phyloP scores from a whole-genome alignment of 2,113 vertebrate species.

The Thinocorus orbignyianus region DNA sequence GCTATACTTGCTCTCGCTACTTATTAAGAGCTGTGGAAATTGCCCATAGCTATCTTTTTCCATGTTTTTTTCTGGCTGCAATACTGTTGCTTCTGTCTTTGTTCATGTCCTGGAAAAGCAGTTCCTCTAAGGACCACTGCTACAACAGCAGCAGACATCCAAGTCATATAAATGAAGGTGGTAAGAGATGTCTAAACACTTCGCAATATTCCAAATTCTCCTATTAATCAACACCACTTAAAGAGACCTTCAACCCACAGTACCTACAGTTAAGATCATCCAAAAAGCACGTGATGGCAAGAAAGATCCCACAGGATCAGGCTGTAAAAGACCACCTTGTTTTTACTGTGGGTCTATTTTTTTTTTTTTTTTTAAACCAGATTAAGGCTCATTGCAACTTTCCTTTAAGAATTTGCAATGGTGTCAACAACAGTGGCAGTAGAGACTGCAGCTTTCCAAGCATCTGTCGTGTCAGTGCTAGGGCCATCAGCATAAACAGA shows the following conservation, averaged over 20 bases:
- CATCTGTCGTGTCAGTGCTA: slow-evolving; percentile 9
- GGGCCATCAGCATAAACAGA: slow-evolving; percentile 51
- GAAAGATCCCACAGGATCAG: not conserved
- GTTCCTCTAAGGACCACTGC: slow-evolving; percentile 6
- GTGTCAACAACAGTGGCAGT: not conserved
- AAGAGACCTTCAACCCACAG: not conserved
- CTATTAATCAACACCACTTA: not conserved
- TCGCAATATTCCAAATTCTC: not conserved
- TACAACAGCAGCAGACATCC: not conserved
- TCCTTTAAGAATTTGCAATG: not conserved
- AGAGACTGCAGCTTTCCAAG: slow-evolving; percentile 27
- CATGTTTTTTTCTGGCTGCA: slow-evolving; percentile 1
- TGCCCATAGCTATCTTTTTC: slow-evolving; percentile 14
- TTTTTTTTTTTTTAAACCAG: not conserved
- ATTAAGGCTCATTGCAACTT: not conserved
- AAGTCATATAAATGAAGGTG: slow-evolving; percentile 21
- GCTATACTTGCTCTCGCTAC: not conserved
- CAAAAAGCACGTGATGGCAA: not conserved
- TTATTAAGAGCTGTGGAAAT: slow-evolving; percentile 40
- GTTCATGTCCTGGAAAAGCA: slow-evolving; percentile 23
- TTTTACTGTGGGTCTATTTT: not conserved
- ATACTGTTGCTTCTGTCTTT: not conserved
- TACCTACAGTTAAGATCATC: not conserved
- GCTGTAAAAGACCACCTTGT: not conserved
- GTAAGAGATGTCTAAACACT: not conserved